Evolutionary conservation across 2,888 invertebrate genomes (phyloP), one percentile per base, ranked within the genome.

Genomic region (Harmothoe impar): DNA sequence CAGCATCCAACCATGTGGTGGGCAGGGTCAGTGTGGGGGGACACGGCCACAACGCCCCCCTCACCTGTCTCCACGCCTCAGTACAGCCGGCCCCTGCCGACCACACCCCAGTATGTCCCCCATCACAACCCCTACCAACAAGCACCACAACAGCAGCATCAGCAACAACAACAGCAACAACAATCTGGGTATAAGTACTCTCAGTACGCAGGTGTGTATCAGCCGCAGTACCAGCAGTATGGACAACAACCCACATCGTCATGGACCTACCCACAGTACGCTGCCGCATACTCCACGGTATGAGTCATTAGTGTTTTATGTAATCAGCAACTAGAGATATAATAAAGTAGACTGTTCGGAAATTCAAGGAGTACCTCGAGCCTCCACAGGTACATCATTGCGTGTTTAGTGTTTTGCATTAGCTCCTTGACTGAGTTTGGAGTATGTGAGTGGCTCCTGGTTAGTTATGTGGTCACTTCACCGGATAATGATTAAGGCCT

Each of bases 201-300:
- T 10, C 86, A 86, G 86, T 86, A 86, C 31, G 54, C 25, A 10
- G 33, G 12, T 43, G 51, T 23, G 31, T 86, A 86, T 29, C 86
- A 86, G 56, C 86, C 52, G 20, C 86, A 86, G 56, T 86, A 86
- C 54, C 86, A 52, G 29, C 52, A 52, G 29, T 54, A 54, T 10
- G 5, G 3, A 25, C 54, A 52, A 54, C 86, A 86, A 54, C 86
- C 25, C 29, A 15, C 77, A 31, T 17, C 81, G 0, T 23, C 72
- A 23, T 81, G 86, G 86, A 56, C 86, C 33, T 86, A 86, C 86
- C 54, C 54, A 12, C 54, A 52, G 52, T 29, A 52, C 31, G 1
- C 25, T 29, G 29, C 35, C 10, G 31, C 86, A 52, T 86, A 86
- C 31, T 54, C 52, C 33, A 86, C 86, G 86, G 86, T 86, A 86